phyloP scores from a whole-genome alignment of 2,797 vertebrate genomes.

The Dromococcyx pavoninus region DNA sequence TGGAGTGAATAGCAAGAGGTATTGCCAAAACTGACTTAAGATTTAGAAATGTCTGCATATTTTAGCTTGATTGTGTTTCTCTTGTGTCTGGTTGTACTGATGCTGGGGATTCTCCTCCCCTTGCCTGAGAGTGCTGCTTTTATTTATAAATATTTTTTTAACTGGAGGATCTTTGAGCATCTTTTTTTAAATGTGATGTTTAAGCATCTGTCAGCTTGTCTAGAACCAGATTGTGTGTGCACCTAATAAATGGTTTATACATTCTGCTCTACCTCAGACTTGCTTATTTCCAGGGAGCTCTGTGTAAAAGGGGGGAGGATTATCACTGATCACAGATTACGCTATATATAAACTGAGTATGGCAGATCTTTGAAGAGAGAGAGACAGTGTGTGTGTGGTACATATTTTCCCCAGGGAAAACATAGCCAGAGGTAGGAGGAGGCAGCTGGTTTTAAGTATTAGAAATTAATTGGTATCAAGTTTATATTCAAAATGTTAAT shows the following conservation, averaged over 20 bases:
- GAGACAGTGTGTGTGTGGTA: neutral
- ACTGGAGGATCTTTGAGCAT: neutral
- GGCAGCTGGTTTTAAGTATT: neutral
- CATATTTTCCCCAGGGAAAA: neutral
- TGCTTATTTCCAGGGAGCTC: neutral
- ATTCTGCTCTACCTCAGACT: neutral
- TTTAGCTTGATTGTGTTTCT: neutral
- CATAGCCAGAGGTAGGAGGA: neutral
- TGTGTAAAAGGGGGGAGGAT: conserved; percentile 12
- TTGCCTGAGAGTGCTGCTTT: neutral
- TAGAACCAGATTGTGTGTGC: neutral
- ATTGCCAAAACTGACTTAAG: neutral
- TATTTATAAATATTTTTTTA: neutral
- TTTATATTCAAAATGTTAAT: neutral
- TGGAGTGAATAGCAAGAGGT: neutral
- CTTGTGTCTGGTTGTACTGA: neutral
- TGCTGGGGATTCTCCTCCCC: neutral
- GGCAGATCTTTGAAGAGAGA: neutral
- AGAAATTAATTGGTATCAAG: neutral
- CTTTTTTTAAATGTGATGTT: neutral
- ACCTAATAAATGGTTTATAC: neutral
- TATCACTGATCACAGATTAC: conserved; percentile 33
- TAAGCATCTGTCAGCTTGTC: neutral
- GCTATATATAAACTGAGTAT: conserved; percentile 39
- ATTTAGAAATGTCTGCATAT: neutral